A percentile compares a stretch with the other conserved stretches of the same genome.
These are phyloP conservation scores for Trachelus iudaicus DNA, from an alignment of 2,888 invertebrate species.

Conservation along the genomic window DNA sequence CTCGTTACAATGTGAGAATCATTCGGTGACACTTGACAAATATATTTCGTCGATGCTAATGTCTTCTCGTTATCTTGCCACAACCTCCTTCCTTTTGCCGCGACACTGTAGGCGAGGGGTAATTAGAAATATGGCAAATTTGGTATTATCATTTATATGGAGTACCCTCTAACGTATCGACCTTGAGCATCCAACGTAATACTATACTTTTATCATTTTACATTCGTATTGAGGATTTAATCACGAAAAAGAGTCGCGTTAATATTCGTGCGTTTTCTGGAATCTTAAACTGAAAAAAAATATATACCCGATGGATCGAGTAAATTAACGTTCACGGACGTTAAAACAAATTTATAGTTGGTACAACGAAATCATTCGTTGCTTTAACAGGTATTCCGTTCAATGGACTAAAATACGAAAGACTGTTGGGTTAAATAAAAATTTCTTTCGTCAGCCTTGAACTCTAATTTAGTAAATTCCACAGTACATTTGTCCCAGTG, in stretches of 20 bases:
- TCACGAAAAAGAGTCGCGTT: not conserved
- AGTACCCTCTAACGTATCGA: not conserved
- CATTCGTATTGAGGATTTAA: not conserved
- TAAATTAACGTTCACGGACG: too few relatives aligned
- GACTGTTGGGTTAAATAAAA: too few relatives aligned
- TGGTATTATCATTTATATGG: not conserved
- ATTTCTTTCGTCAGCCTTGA: too few relatives aligned
- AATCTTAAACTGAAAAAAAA: not conserved
- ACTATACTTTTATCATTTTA: not conserved
- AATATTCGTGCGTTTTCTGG: not conserved
- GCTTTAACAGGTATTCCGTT: too few relatives aligned
- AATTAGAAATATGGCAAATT: not conserved
- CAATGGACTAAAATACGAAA: too few relatives aligned
- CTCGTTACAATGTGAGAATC: constrained; percentile 26
- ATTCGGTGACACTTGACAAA: constrained; percentile 1
- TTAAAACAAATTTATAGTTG: too few relatives aligned
- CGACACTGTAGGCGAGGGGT: not conserved
- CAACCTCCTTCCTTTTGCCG: too few relatives aligned
- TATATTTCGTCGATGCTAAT: not conserved
- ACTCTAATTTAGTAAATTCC: too few relatives aligned
- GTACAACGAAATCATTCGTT: too few relatives aligned
- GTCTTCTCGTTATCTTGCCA: not conserved
- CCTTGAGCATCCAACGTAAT: not conserved
- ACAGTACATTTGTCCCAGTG: too few relatives aligned
- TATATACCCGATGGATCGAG: too few relatives aligned